phyloP scores from a whole-genome alignment of 37 sponge, comb jelly and placozoan genomes.

The Theonella swinhoei region DNA sequence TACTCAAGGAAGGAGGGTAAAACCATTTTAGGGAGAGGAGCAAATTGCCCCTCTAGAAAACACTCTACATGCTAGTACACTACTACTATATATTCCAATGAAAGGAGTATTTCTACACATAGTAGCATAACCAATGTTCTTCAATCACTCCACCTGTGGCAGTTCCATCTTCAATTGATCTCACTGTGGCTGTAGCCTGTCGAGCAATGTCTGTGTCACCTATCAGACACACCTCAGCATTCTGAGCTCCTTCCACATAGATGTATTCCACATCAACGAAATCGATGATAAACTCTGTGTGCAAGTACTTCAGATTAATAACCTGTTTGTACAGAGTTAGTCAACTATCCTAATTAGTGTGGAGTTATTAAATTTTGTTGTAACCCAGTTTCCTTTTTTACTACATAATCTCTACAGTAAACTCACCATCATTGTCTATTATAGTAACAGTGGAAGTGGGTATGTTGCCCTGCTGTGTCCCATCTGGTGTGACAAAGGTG shows the following conservation, averaged over 20 bases:
- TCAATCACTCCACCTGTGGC: neutral
- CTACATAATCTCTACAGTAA: too few species aligned
- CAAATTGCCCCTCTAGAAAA: neutral
- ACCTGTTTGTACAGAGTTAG: too few species aligned
- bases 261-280: too few species aligned
- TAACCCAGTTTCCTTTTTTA: too few species aligned
- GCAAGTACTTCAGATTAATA: too few species aligned
- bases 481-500: neutral
- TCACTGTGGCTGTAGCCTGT: neutral
- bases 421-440: constrained; percentile 27
- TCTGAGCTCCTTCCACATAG: too few species aligned
- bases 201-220: neutral
- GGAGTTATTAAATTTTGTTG: too few species aligned
- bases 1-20: too few species aligned
- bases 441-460: constrained; percentile 12
- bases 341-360: neutral
- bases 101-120: too few species aligned
- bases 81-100: neutral
- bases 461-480: neutral
- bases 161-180: neutral
- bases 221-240: neutral
- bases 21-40: too few species aligned
- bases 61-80: neutral
- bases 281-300: neutral
- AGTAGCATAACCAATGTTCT: neutral